Conservation (phyloP, 2,797 vertebrate species). For the Ceryle rudis region DNA sequence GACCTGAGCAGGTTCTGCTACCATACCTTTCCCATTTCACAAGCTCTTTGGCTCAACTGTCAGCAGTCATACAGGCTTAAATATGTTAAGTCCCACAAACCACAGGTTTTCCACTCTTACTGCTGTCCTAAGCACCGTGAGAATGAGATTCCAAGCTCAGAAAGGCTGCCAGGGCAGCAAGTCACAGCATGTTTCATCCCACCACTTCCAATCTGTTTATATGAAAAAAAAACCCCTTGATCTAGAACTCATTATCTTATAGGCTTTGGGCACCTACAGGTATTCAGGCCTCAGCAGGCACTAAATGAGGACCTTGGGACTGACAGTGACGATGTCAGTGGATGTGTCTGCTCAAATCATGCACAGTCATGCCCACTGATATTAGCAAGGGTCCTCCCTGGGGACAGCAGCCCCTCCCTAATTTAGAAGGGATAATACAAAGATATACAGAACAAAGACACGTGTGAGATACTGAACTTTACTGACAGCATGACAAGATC, state of each 20-base stretch:
- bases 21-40: neutral
- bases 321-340: neutral
- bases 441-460: neutral
- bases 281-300: neutral
- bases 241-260: neutral
- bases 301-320: neutral
- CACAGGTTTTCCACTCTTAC: neutral
- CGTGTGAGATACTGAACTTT: neutral
- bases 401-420: neutral
- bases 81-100: neutral
- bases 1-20: neutral
- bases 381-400: neutral
- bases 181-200: neutral
- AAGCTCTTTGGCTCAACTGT: neutral
- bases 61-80: neutral
- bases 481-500: neutral
- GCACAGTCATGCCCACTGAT: fast-evolving
- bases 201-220: neutral
- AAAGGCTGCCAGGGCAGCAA: neutral
- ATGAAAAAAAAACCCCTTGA: neutral
- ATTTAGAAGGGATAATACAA: neutral
- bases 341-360: neutral
- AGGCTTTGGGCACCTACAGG: neutral
- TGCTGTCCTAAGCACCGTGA: neutral
- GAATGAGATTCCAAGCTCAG: neutral